phyloP scores from a whole-genome alignment of 2,797 vertebrate species.

The Tragopan temminckii region DNA sequence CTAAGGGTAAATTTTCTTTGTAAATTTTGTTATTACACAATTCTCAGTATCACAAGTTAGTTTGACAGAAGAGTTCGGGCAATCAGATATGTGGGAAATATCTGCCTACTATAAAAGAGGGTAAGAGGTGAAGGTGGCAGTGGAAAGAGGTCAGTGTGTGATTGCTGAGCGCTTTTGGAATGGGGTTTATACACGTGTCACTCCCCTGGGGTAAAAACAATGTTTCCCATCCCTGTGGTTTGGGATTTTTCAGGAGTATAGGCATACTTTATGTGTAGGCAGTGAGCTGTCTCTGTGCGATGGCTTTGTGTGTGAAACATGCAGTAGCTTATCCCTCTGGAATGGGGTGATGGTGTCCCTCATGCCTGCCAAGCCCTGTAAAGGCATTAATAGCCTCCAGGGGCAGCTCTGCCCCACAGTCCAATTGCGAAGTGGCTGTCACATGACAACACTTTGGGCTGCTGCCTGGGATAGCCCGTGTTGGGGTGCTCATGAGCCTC shows the following conservation, averaged over 20 bases:
- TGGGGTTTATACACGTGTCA: neutral
- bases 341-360: neutral
- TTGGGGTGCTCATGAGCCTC: neutral
- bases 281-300: neutral
- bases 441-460: neutral
- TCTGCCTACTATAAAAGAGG: neutral
- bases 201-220: neutral
- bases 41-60: neutral
- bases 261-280: rapidly evolving
- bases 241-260: neutral
- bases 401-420: conserved; percentile 79
- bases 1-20: neutral
- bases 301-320: neutral
- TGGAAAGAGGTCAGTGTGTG: neutral
- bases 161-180: neutral
- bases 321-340: neutral
- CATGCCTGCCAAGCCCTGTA: conserved; percentile 19
- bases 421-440: conserved; percentile 9
- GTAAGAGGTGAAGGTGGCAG: neutral
- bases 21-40: neutral
- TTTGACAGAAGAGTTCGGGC: neutral
- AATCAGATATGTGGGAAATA: neutral
- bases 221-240: neutral
- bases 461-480: neutral
- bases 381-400: conserved; percentile 78